These are phyloP conservation scores for Daboia siamensis DNA, from an alignment of 2,113 vertebrate genomes.

Conservation along the genomic window DNA sequence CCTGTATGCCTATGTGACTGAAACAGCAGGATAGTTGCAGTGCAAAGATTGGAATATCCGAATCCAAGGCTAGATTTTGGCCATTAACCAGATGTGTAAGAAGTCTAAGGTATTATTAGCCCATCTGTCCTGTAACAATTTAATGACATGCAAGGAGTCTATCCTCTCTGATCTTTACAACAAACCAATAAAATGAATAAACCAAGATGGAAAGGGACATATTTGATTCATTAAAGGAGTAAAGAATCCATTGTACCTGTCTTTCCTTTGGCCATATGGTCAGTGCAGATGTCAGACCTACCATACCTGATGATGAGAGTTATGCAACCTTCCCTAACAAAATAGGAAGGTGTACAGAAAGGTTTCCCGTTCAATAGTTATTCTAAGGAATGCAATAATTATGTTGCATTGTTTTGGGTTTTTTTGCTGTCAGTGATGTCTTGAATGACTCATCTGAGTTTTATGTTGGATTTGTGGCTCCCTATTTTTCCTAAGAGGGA, in stretches of 20 bases:
- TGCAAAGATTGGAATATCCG: not conserved
- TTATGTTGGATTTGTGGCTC: not conserved
- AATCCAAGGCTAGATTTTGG: not conserved
- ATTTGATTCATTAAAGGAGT: not conserved
- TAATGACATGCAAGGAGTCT: not conserved
- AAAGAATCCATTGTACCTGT: not conserved
- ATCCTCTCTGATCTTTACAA: not conserved
- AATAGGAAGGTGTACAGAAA: not conserved
- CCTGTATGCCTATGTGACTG: not conserved
- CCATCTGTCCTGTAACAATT: not conserved
- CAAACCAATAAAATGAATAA: not conserved
- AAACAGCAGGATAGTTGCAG: not conserved
- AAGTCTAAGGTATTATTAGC: not conserved
- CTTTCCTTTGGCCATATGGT: not conserved
- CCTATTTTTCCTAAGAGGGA: not conserved
- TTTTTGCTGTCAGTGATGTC: not conserved
- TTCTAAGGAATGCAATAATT: not conserved
- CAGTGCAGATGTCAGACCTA: not conserved
- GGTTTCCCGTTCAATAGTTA: no score
- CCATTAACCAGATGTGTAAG: not conserved
- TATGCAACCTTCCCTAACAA: not conserved
- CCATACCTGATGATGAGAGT: no score
- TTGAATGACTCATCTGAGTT: not conserved
- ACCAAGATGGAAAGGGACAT: not conserved
- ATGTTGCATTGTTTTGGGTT: not conserved